Base-by-base conservation (phyloP, 1,140 invertebrate genomes). In the Pissodes strobi region DNA sequence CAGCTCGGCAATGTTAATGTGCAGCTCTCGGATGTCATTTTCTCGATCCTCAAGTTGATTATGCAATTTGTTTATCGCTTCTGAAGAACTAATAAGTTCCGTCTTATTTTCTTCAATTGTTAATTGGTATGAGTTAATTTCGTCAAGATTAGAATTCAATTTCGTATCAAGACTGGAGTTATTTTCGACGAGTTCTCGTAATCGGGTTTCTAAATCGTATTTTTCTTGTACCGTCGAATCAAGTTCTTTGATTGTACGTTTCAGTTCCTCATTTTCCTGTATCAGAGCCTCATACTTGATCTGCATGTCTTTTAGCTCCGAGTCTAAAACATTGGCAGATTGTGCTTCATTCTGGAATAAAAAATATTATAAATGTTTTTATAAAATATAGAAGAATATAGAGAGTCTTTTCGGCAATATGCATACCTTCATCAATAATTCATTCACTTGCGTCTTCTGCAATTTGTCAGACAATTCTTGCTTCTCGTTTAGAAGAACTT, bases 221-320 rank as follows among this genome's bases (percentile, higher is more conserved):
- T 82, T 80, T 79, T 82, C 81, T 55, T 82, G 79, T 3, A 81
- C 76, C 49, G 78, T 78, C 66, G 81, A 79, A 15, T 76, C 71
- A 18, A 80, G 70, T 70, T 82, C 78, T 72, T 81, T 82, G 38
- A 83, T 75, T 72, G 81, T 81, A 63, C 77, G 73, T 49, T 79
- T 76, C 34, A 83, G 45, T n/a, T 51, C 48, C 30, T 74, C 61
- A 48, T 71, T 72, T 64, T 74, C 68, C 48, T 58, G 34, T 43
- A 66, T 13, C 27, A 72, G 23, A 17, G 55, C 27, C 49, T 74
- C 68, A 64, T 70, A 70, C 68, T 72, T 46, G 23, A 17, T 30
- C 56, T 72, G 55, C 52, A 72, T 51, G 19, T 69, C 58, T 48
- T 66, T 64, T 46, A 68, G 48, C 19, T 58, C 52, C 9, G 23